phyloP scores from a whole-genome alignment of 2,888 invertebrate species.

The Tenthredo mesomela region DNA sequence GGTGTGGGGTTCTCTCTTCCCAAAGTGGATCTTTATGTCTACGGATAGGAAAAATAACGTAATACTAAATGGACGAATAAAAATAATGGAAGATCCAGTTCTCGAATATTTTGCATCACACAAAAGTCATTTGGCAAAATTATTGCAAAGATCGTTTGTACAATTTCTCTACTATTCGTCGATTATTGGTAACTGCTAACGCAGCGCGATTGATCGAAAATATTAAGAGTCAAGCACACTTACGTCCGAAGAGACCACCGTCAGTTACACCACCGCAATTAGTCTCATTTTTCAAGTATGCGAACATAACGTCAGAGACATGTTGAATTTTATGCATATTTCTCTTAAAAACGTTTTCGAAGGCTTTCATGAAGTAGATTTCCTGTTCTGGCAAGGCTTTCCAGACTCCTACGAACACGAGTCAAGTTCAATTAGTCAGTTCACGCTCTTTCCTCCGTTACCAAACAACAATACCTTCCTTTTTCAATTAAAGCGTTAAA shows the following conservation, averaged over 20 bases:
- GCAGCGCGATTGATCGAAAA: not conserved
- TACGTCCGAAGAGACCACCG: conserved; percentile 76
- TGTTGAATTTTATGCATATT: conserved; percentile 78
- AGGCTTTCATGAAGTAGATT: conserved; percentile 83
- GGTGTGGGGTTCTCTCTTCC: conserved; percentile 73
- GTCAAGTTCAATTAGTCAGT: not conserved
- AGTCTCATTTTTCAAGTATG: conserved; percentile 79
- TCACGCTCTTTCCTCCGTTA: not conserved
- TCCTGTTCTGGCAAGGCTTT: conserved; percentile 82
- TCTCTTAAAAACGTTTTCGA: conserved; percentile 81
- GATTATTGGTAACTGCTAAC: not conserved
- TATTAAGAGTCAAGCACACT: conserved; percentile 8
- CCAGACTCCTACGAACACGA: conserved; percentile 79
- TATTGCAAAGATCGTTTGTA: not conserved
- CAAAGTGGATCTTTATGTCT: conserved; percentile 76
- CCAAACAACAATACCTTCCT: not conserved
- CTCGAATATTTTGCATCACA: not conserved
- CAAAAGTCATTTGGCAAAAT: not conserved
- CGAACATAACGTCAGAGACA: conserved; percentile 84
- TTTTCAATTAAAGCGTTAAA: not conserved
- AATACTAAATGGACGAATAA: not conserved
- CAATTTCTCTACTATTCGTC: not conserved
- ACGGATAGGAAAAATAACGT: not conserved
- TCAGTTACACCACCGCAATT: conserved; percentile 78
- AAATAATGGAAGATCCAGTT: not conserved